Evolutionary conservation across 2,113 vertebrate species (phyloP), one percentile per base, ranked within the genome.

Genomic region (Python bivittatus): DNA sequence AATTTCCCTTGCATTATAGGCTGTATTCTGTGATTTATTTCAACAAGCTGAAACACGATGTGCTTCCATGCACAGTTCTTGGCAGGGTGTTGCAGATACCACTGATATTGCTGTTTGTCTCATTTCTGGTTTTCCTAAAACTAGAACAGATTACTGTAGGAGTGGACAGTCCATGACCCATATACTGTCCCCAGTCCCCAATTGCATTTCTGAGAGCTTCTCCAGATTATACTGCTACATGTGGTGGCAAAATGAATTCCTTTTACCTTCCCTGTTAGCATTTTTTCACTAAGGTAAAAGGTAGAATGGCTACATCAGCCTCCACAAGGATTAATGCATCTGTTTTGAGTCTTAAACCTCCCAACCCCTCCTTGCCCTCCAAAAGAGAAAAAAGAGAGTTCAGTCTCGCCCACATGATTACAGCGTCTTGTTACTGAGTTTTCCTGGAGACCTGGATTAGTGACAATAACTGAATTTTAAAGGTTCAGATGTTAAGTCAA

Each of bases 391-490:
- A 3, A 3, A 38, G 8, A 79, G 33, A 33, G 0, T 79, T 38
- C 33, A 38, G 7, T 22, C 33, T 38, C 72, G 22, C 6, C 33
- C 38, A 42, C 6, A 79, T 0, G 2, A 79, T 79, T 79, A 42
- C 22, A 79, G 15, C 72, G 22, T 79, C 33, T 79, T 79, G 6
- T 22, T 5, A 6, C 72, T 42, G 48, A 48, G 48, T 33, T 79
- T 79, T 79, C 72, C 72, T 79, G 15, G 33, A 42, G 2, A 79
- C 33, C 33, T 38, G 33, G 68, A 85, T 29, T 72, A 87, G n/a
- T 61, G 27, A 20, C 29, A 33, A 4, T 91, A 79, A 61, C 7
- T 8, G 88, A 89, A 29, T 93, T 94, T 86, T 90, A 57, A 94
- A 90, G 53, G 29, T 93, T 60, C 27, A 90, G 2, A 33, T 87